Conservation (phyloP, 2,113 vertebrate species). For the Cottus gobio region DNA sequence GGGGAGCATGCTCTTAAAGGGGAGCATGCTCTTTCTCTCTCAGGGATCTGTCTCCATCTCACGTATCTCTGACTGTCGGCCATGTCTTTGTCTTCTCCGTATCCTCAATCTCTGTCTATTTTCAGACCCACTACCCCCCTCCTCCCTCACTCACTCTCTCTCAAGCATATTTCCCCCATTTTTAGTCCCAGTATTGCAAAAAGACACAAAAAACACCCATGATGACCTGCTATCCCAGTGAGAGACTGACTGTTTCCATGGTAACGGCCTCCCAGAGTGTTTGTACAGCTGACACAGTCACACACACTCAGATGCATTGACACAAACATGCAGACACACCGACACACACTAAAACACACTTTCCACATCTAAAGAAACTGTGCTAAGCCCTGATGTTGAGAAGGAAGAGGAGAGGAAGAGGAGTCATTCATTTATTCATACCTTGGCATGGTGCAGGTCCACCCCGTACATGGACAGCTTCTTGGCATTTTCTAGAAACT, state of each 20-base stretch:
- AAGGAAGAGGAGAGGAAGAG: neutral
- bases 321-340: conserved; percentile 31
- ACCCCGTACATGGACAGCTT: conserved; percentile 99
- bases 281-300: conserved; percentile 79
- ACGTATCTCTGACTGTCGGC: conserved; percentile 1
- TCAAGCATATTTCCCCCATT: conserved; percentile 38
- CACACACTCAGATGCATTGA: neutral
- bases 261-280: conserved; percentile 72
- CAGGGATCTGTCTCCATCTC: conserved; percentile 23
- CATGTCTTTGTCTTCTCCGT: conserved; percentile 23
- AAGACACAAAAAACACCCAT: conserved; percentile 49
- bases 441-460: conserved; percentile 98
- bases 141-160: conserved; percentile 14
- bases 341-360: conserved; percentile 16
- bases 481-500: conserved; percentile 98
- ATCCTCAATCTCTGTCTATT: conserved; percentile 52
- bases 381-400: conserved; percentile 44
- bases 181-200: conserved; percentile 2
- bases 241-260: conserved; percentile 70
- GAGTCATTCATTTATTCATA: conserved; percentile 74
- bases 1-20: conserved; percentile 61
- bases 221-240: conserved; percentile 64
- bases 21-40: conserved; percentile 22
- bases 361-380: conserved; percentile 68
- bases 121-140: conserved; percentile 21